Base-by-base conservation (phyloP, 2,888 invertebrate species). In the Sphecodes monilicornis region DNA sequence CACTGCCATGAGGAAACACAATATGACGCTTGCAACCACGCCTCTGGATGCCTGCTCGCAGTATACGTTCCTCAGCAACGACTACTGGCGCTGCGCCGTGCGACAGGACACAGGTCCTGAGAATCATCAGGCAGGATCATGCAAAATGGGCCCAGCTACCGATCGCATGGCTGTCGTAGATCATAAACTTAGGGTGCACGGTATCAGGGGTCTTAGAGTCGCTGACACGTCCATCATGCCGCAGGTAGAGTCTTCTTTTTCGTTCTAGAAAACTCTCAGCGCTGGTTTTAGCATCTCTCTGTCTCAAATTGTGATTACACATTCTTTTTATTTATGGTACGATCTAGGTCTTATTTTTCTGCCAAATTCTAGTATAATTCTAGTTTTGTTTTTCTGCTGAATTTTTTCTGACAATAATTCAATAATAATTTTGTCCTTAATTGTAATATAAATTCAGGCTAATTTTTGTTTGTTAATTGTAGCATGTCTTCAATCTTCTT, bases 81-180 rank as follows among this genome's bases (percentile, higher is more conserved):
- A 96, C n/a, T 98, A 96, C 94, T 97, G 98, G 96, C 96, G 95
- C 80, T 98, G 98, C 92, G 96, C 97, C 0, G 96, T 97, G 0
- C 95, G 95, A 82, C 96, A 96, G 80, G 96, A 97, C 78, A 98
- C 98, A 0, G 97, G 97, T 0, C 97, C 98, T 0, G 98, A 98
- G 94, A 98, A 98, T 93, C 98, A 98, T 93, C 98, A 98, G 94
- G 97, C 96, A 0, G 98, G 98, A 13, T 97, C 97, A 0, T 97
- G 97, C 93, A 98, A 97, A 95, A 98, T 98, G 97, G 98, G 98
- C 0, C 97, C 97, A 0, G 90, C 93, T 0, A 95, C 95, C 0
- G 98, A 98, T 93, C 96, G 96, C 0, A 95, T 96, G 95, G 97
- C 97, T 0, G 98, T 98, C 0, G 97, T 98, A 0, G 97, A 97